These are phyloP conservation scores for Drosophila malerkotliana DNA, from an alignment of 1,140 invertebrate genomes.

Conservation along the genomic window DNA sequence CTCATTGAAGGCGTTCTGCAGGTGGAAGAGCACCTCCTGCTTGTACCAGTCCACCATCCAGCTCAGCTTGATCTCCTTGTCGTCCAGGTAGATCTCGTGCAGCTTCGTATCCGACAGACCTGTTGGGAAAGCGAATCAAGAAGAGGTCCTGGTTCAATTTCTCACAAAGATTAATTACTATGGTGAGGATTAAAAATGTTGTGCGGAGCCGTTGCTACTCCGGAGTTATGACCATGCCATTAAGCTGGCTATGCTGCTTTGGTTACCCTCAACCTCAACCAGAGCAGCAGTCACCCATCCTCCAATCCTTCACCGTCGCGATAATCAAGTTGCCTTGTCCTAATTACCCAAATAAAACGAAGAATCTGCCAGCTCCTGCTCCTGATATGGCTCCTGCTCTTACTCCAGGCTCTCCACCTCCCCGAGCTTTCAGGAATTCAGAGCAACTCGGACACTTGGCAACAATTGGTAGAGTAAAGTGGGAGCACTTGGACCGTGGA, in stretches of 20 bases:
- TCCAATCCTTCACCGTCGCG: constrained; percentile 4
- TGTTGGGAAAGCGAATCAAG: background rate
- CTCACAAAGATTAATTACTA: constrained; percentile 1
- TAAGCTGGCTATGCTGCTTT: constrained; percentile 42
- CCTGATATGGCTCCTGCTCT: constrained; percentile 4
- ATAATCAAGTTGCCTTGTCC: constrained; percentile 74
- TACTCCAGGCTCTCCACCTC: background rate
- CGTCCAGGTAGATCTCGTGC: constrained; percentile 78
- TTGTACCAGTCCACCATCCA: constrained; percentile 84
- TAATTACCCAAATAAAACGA: constrained; percentile 72
- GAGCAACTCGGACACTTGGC: constrained; percentile 8
- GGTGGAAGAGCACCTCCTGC: constrained; percentile 82
- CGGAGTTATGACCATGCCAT: constrained; percentile 64
- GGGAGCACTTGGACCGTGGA: background rate
- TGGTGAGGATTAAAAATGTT: background rate
- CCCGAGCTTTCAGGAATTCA: background rate
- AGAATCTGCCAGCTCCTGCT: constrained; percentile 3
- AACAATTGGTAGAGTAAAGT: background rate
- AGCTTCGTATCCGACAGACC: constrained; percentile 82
- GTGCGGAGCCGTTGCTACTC: background rate
- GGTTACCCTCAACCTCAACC: constrained; percentile 16
- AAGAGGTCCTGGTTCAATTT: background rate
- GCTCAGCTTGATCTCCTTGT: constrained; percentile 82
- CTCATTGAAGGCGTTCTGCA: constrained; percentile 82
- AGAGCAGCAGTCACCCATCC: no score